Evolutionary conservation across 2,797 vertebrate species (phyloP).

Genomic region (Spinus olivaceus): DNA sequence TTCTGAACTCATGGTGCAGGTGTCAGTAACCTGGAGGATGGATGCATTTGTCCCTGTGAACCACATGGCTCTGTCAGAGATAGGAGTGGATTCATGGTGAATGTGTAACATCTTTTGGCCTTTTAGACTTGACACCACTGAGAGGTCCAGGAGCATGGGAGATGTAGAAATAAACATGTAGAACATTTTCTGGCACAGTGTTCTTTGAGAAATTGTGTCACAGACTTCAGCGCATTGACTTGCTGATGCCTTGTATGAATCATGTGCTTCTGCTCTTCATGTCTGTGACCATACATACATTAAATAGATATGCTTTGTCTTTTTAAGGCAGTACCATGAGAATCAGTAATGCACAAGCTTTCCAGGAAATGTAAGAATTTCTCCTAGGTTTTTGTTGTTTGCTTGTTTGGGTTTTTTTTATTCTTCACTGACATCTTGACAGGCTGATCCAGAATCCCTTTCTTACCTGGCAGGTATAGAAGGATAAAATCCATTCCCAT

Average conservation of each 20-base stretch:
- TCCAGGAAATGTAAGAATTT: neutral
- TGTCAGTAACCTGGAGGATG: neutral
- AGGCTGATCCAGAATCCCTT: neutral
- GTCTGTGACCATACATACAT: neutral
- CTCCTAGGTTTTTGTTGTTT: neutral
- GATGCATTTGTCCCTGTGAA: neutral
- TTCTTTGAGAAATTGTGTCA: slow-evolving; percentile 20
- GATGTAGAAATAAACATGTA: neutral
- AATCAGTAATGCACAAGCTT: neutral
- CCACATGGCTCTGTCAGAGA: neutral
- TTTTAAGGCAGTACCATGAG: neutral
- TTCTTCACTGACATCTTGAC: neutral
- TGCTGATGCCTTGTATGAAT: slow-evolving; percentile 3
- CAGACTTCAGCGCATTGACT: slow-evolving; percentile 13
- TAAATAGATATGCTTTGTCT: neutral
- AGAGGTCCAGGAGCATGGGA: neutral
- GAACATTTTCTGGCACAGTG: neutral
- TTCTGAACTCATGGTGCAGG: neutral
- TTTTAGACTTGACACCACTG: neutral
- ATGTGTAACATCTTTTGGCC: neutral
- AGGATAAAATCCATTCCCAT: neutral
- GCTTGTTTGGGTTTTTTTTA: neutral
- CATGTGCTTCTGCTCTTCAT: slow-evolving; percentile 1
- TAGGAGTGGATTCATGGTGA: neutral
- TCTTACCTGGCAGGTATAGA: neutral